A percentile compares a stretch with the other conserved stretches of the same genome.
Evolutionary conservation across 2,113 vertebrate species (phyloP).

Genomic region (Trichomycterus rosablanca): DNA sequence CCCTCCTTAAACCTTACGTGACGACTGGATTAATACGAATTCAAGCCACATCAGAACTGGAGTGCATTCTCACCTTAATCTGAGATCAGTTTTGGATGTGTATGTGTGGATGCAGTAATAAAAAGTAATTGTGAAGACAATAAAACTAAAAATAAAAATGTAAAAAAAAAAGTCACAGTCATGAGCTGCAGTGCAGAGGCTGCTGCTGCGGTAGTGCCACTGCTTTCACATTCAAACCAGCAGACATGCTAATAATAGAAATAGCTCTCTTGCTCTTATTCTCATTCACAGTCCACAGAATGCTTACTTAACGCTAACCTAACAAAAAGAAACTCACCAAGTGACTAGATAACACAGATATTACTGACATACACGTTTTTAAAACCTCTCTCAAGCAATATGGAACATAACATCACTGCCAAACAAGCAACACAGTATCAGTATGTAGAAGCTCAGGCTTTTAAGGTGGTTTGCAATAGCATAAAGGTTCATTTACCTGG

Average conservation of each 20-base stretch:
- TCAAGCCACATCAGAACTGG: too few species aligned
- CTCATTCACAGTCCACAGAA: conserved; percentile 13
- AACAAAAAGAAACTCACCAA: background rate
- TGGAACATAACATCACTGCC: background rate
- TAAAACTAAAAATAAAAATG: too few species aligned
- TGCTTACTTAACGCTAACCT: conserved; percentile 6
- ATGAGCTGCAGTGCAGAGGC: background rate
- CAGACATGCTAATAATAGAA: conserved; percentile 33
- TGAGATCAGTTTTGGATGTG: too few species aligned
- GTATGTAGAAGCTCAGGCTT: background rate
- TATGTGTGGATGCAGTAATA: too few species aligned
- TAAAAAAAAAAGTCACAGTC: too few species aligned
- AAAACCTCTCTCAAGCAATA: background rate
- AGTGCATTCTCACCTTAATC: too few species aligned
- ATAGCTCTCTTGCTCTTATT: conserved; percentile 6
- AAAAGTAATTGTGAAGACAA: too few species aligned
- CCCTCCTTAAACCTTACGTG: too few species aligned
- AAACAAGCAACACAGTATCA: background rate
- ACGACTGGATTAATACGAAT: too few species aligned
- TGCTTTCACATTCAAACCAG: conserved; percentile 14
- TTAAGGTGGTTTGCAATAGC: background rate
- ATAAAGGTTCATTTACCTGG: conserved; percentile 73
- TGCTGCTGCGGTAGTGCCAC: conserved; percentile 5
- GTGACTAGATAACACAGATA: too few species aligned
- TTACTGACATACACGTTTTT: background rate